phyloP scores from a whole-genome alignment of 1,140 invertebrate genomes.

The Ruditapes philippinarum region DNA sequence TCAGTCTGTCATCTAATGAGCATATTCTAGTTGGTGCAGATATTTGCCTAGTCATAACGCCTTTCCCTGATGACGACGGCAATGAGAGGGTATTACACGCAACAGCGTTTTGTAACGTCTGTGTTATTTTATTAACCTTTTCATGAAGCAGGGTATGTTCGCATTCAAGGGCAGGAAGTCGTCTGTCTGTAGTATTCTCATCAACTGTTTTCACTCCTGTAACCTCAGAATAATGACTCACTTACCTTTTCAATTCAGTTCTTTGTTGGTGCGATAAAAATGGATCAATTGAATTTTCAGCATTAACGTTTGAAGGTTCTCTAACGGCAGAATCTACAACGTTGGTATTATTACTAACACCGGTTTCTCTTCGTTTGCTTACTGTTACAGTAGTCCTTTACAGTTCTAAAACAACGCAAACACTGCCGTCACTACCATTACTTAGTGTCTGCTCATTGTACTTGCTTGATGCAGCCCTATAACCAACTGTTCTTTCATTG shows the following conservation, averaged over 20 bases:
- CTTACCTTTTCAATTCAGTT: background rate
- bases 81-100: background rate
- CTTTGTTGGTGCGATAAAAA: background rate
- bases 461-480: background rate
- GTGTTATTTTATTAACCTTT: background rate
- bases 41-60: no score
- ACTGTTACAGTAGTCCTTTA: background rate
- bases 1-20: background rate
- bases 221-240: background rate
- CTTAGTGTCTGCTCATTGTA: background rate
- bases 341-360: background rate
- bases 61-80: no score
- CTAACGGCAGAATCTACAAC: background rate
- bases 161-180: background rate
- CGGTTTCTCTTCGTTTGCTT: background rate
- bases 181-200: background rate
- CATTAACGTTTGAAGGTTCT: background rate
- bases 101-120: background rate
- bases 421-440: background rate
- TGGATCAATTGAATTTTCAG: conserved; percentile 13
- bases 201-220: background rate
- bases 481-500: background rate
- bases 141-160: background rate
- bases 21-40: no score
- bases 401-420: conserved; percentile 32